phyloP scores from a whole-genome alignment of 2,888 invertebrate species.

The Lycophotia porphyrea region DNA sequence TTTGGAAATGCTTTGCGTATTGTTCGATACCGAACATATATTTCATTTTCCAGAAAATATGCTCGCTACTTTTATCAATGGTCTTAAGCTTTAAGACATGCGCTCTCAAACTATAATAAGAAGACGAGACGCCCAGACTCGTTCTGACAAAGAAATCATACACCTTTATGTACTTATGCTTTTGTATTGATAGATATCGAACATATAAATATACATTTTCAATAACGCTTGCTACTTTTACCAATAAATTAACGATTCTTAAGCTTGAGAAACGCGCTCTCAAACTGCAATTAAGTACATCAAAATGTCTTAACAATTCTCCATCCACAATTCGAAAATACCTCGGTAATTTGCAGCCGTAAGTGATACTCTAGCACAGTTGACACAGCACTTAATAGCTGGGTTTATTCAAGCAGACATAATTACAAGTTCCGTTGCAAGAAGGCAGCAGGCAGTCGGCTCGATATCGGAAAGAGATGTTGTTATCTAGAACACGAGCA shows the following conservation, averaged over 20 bases:
- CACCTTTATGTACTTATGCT: neutral
- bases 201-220: neutral
- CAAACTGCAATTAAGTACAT: neutral
- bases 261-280: neutral
- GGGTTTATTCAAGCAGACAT: conserved; percentile 72
- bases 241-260: neutral
- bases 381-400: conserved; percentile 65
- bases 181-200: neutral
- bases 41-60: neutral
- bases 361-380: conserved; percentile 59
- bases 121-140: neutral
- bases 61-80: neutral
- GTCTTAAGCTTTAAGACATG: neutral
- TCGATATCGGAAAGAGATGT: conserved; percentile 75
- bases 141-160: conserved; percentile 6
- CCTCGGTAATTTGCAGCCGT: conserved; percentile 20
- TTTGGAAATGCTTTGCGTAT: neutral
- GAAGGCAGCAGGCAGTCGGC: conserved; percentile 51
- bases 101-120: neutral
- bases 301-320: neutral
- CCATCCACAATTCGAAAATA: neutral
- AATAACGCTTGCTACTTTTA: neutral
- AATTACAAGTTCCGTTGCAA: conserved; percentile 74
- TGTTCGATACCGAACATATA: neutral
- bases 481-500: conserved; percentile 75